Base-by-base conservation (phyloP, 2,888 invertebrate species). In the Drosophila prostipennis region DNA sequence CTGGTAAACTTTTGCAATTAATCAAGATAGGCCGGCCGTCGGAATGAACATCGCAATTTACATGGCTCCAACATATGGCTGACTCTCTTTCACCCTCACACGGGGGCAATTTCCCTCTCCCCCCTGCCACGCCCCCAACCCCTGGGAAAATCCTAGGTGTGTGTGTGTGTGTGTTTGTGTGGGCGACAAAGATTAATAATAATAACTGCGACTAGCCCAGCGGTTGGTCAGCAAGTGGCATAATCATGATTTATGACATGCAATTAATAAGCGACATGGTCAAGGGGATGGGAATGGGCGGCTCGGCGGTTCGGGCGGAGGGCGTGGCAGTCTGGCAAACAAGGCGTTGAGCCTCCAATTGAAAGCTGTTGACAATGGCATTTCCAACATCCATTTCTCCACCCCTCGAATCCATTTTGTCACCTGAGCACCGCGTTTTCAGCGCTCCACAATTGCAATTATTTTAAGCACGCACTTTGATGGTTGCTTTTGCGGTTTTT, bases 231-330 rank as follows among this genome's bases (percentile, higher is more conserved):
- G 78, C 78, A 78, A 81, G 86, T 78, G 85, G 83, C 81, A 86
- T 87, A 88, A 88, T 86, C 89, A 83, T 87, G 89, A 87, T 87
- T 87, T 89, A 87, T 87, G 83, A 73, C 76, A 83, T 72, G 80
- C 89, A 89, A 89, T 87, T 87, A 87, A 89, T 88, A 83, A 74
- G 78, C 75, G 80, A 76, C 74, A 85, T 72, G 82, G 70, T 54
- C 64, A 60, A 55, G 58, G 52, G 68, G 63, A 29, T 29, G 29
- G 45, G n/a, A n/a, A n/a, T n/a, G n/a, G n/a, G n/a, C n/a, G n/a
- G n/a, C n/a, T n/a, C n/a, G n/a, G 56, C 14, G 23, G 10, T 5
- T 23, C 58, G 23, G 43, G 4, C 32, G 11, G 7, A 10, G 13
- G 60, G 61, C 60, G 46, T 36, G 49, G 65, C 45, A 16, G 26